These are phyloP conservation scores for Haplotaxodon microlepis DNA, from an alignment of 2,113 vertebrate species.

Conservation along the genomic window DNA sequence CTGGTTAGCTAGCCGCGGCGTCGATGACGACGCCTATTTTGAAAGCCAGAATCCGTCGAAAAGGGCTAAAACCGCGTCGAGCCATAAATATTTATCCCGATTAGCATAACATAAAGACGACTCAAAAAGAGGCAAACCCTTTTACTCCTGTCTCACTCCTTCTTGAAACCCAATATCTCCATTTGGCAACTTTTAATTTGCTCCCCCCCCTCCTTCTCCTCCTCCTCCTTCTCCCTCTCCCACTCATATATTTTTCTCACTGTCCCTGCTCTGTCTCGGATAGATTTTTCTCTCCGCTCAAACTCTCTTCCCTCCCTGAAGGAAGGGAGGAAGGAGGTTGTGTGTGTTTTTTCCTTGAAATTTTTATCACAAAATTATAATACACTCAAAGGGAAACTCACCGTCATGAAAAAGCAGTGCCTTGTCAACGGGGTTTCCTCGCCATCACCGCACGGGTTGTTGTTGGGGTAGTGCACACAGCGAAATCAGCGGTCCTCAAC, in stretches of 20 bases:
- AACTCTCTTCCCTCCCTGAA: slow-evolving; percentile 90
- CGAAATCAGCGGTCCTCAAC: slow-evolving; percentile 23
- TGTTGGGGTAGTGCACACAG: slow-evolving; percentile 73
- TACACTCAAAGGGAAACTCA: slow-evolving; percentile 99
- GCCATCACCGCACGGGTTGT: slow-evolving; percentile 99
- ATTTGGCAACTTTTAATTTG: slow-evolving; percentile 99
- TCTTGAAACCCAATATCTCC: slow-evolving; percentile 99
- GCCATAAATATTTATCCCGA: slow-evolving; percentile 70
- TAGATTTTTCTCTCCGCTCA: slow-evolving; percentile 83
- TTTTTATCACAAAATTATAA: slow-evolving; percentile 99
- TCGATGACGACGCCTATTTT: slow-evolving; percentile 47
- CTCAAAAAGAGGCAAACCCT: slow-evolving; percentile 73
- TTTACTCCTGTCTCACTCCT: slow-evolving; percentile 78
- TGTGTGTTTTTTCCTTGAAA: slow-evolving; percentile 98
- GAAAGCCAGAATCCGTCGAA: slow-evolving; percentile 35
- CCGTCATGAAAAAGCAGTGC: slow-evolving; percentile 99
- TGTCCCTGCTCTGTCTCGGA: slow-evolving; percentile 84
- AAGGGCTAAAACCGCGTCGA: slow-evolving; percentile 34
- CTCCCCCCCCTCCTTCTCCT: slow-evolving; percentile 83
- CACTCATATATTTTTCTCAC: slow-evolving; percentile 84
- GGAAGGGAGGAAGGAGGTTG: slow-evolving; percentile 91
- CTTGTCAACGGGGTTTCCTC: slow-evolving; percentile 99
- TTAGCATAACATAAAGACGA: slow-evolving; percentile 76
- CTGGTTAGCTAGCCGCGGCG: slow-evolving; percentile 55
- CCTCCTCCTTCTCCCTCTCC: slow-evolving; percentile 75